Percentiles rank a stretch among this genome's conserved stretches.
These are phyloP conservation scores for Dendropsophus ebraccatus DNA, from an alignment of 2,113 vertebrate genomes.

Conservation along the genomic window DNA sequence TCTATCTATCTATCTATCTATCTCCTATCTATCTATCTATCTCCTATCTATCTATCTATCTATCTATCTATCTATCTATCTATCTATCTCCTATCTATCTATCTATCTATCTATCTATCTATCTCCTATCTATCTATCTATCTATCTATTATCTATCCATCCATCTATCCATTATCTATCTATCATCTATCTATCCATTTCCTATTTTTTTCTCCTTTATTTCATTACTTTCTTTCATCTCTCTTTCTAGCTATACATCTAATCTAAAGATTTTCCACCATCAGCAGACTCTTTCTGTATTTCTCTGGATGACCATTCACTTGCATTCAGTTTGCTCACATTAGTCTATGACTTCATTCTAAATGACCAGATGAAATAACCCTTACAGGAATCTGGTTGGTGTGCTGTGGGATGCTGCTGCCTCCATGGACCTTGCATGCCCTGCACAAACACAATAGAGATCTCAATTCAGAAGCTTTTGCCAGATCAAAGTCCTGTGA, in stretches of 20 bases:
- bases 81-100: no score
- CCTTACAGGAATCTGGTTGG: background rate
- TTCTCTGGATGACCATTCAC: background rate
- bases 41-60: background rate
- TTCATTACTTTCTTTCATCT: no score
- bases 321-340: background rate
- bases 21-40: background rate
- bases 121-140: no score
- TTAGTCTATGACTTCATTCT: background rate
- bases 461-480: background rate
- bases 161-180: no score
- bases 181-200: no score
- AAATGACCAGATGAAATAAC: background rate
- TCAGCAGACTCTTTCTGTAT: background rate
- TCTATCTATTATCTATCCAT: no score
- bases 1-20: background rate
- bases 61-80: background rate
- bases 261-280: no score
- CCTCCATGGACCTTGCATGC: background rate
- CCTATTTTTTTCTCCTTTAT: no score
- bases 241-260: background rate
- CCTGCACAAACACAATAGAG: conserved; percentile 6
- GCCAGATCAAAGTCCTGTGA: conserved; percentile 25
- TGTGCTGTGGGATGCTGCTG: background rate
- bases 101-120: no score